Evolutionary conservation across 1,140 invertebrate species (phyloP).

Genomic region (Drosophila triauraria): DNA sequence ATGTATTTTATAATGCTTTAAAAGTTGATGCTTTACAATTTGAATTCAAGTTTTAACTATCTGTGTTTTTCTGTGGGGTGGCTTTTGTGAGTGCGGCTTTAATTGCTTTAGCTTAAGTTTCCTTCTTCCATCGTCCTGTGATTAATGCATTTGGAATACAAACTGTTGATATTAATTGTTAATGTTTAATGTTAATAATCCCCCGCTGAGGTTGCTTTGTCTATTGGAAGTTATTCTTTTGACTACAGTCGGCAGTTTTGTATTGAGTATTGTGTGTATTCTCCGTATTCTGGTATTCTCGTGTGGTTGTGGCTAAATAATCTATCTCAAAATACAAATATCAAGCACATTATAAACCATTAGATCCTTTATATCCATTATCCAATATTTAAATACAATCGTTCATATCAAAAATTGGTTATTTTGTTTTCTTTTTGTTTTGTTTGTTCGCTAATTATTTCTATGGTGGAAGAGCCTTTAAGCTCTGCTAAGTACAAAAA

Average conservation of each 20-base stretch:
- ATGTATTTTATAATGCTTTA: conserved; percentile 63
- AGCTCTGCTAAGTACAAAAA: conserved; percentile 71
- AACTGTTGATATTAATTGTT: conserved; percentile 72
- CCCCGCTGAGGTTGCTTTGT: conserved; percentile 36
- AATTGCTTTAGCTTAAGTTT: conserved; percentile 44
- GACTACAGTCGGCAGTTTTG: conserved; percentile 66
- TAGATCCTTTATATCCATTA: conserved; percentile 51
- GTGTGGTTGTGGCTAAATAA: conserved; percentile 44
- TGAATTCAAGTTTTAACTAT: conserved; percentile 54
- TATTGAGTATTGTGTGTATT: conserved; percentile 10
- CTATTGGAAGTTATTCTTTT: conserved; percentile 64
- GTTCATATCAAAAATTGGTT: conserved; percentile 67
- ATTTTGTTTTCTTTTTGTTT: conserved; percentile 26
- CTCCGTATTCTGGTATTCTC: not conserved
- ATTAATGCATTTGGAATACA: conserved; percentile 60
- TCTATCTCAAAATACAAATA: conserved; percentile 61
- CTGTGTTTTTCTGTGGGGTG: conserved; percentile 8
- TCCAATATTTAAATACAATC: conserved; percentile 59
- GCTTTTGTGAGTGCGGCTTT: conserved; percentile 37
- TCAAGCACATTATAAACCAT: conserved; percentile 72
- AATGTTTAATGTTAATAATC: conserved; percentile 46
- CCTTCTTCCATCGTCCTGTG: conserved; percentile 6
- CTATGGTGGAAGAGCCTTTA: conserved; percentile 54
- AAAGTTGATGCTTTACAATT: conserved; percentile 71
- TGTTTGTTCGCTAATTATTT: conserved; percentile 50